Percentiles rank a stretch among this genome's conserved stretches.
These are phyloP conservation scores for Ceratitis capitata DNA, from an alignment of 1,140 invertebrate species.

Conservation along the genomic window DNA sequence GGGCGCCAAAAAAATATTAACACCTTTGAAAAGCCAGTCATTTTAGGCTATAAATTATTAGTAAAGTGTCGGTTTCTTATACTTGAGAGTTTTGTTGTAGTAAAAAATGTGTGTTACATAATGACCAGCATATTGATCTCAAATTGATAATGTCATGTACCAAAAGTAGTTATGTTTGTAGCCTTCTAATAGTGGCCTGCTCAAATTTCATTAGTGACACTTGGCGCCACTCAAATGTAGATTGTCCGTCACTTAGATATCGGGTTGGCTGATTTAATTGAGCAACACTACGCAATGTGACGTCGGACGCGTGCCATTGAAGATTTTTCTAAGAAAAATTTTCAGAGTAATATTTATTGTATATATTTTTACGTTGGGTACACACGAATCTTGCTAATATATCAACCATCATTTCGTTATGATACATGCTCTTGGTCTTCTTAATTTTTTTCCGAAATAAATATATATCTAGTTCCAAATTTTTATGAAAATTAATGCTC, in stretches of 20 bases:
- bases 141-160: conserved; percentile 15
- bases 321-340: neutral
- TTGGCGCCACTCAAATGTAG: conserved; percentile 23
- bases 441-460: too few relatives aligned
- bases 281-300: neutral
- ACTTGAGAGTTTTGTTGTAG: neutral
- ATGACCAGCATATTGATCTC: neutral
- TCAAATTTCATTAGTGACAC: conserved; percentile 31
- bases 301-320: neutral
- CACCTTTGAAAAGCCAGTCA: neutral
- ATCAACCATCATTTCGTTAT: too few relatives aligned
- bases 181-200: neutral
- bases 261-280: neutral
- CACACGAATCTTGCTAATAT: too few relatives aligned
- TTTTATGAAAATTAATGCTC: too few relatives aligned
- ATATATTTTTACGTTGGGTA: too few relatives aligned
- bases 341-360: too few relatives aligned
- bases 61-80: too few relatives aligned
- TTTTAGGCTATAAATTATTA: neutral
- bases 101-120: neutral
- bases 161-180: conserved; percentile 25
- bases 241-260: neutral
- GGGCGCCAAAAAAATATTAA: conserved; percentile 45
- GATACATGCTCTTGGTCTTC: too few relatives aligned
- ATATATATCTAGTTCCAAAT: too few relatives aligned